Conservation (phyloP, 2,797 vertebrate species). For the Xerus rutilus region DNA sequence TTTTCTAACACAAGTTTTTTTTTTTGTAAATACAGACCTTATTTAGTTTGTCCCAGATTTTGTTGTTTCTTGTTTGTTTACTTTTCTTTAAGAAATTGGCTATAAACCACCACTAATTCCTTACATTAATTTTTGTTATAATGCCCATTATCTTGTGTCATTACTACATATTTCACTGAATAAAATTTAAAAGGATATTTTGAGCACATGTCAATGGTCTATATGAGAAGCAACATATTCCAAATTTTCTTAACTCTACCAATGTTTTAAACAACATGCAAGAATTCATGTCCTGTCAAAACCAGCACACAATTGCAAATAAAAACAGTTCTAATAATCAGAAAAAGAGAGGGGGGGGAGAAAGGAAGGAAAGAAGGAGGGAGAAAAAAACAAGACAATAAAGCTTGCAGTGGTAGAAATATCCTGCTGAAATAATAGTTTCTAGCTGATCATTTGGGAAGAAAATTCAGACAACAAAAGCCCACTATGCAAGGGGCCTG, state of each 20-base stretch:
- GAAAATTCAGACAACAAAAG: not conserved
- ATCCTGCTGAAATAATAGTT: not conserved
- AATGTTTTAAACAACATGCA: not conserved
- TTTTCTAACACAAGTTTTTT: not conserved
- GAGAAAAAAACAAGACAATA: not conserved
- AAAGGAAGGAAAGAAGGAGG: not conserved
- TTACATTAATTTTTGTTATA: not conserved
- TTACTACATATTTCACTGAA: slow-evolving; percentile 12
- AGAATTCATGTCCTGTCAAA: slow-evolving; percentile 4
- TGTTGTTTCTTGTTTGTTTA: not conserved
- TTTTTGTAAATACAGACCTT: not conserved
- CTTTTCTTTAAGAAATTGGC: slow-evolving; percentile 8
- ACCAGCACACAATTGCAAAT: not conserved
- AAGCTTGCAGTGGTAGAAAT: not conserved
- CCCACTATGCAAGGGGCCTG: rapidly evolving
- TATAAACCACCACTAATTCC: not conserved
- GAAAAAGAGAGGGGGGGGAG: not conserved
- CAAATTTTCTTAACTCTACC: not conserved
- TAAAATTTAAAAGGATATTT: slow-evolving; percentile 12
- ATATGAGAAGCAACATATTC: not conserved
- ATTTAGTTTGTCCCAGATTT: not conserved
- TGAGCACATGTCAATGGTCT: not conserved
- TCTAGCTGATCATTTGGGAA: not conserved
- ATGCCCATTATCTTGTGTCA: not conserved
- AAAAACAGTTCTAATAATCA: not conserved